Evolutionary conservation across 2,888 invertebrate species (phyloP), one percentile per base, ranked within the genome.

Genomic region (Drosophila mayaguana): DNA sequence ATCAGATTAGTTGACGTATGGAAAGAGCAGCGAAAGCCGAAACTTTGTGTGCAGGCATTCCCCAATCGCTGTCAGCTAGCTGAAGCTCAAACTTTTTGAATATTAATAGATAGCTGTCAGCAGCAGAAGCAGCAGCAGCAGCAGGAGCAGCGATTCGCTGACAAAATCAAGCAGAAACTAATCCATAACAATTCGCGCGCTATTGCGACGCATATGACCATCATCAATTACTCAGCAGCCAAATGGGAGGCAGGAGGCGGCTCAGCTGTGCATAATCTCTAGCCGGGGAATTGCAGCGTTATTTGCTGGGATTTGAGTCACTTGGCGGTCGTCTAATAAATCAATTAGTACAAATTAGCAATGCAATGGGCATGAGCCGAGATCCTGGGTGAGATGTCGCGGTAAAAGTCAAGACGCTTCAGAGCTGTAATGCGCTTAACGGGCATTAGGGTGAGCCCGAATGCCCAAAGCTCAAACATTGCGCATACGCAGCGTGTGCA

Each of bases 31-130:
- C 63, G 32, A 50, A 20, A 18, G 57, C 6, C 34, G n/a, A 36
- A 75, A 70, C 62, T 66, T 74, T 78, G 32, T 46, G 48, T 43
- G 34, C 34, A 22, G 22, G 42, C 63, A 63, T 50, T 66, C 57
- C 63, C 66, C 54, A 64, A 64, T 71, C 45, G 72, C 69, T 78
- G 75, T 78, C 79, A 78, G 68, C 66, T 68, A 20, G 12, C 20
- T 36, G 18, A 18, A 55, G 61, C 50, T 48, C 56, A 54, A 69
- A 78, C 56, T 82, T 73, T 72, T 63, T 36, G 67, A 75, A 79
- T 79, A 81, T 81, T 81, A 78, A 80, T 80, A 69, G 73, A 76
- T 63, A 28, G 77, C 77, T 65, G 81, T 79, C 78, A 64, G 43
- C 63, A 63, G 7, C 65, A 57, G 53, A n/a, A 34, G n/a, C 48